A percentile compares a stretch with the other conserved stretches of the same genome.
These are phyloP conservation scores for Pleuronectes platessa DNA, from an alignment of 2,113 vertebrate species.

Conservation along the genomic window DNA sequence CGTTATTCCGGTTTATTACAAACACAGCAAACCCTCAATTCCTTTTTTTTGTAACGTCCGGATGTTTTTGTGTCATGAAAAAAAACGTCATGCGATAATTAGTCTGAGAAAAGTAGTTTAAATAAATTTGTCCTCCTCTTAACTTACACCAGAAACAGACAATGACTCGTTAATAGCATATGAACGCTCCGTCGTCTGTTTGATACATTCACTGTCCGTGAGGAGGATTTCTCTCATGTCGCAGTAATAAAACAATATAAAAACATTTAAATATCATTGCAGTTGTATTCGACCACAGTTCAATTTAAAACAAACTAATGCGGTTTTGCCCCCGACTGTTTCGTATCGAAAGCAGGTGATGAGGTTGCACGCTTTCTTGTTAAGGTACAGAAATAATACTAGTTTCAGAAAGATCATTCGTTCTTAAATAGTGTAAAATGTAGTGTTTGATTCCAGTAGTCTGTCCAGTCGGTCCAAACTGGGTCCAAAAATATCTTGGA, in stretches of 20 bases:
- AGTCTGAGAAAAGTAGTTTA: constrained; percentile 34
- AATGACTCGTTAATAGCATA: constrained; percentile 17
- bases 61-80: constrained; percentile 4
- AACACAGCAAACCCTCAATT: constrained; percentile 6
- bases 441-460: constrained; percentile 67
- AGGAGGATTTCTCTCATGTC: constrained; percentile 39
- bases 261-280: constrained; percentile 72
- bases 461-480: constrained; percentile 51
- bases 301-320: constrained; percentile 68
- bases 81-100: neutral
- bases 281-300: constrained; percentile 63
- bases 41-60: constrained; percentile 17
- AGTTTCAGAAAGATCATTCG: constrained; percentile 30
- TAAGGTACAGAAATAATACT: constrained; percentile 45
- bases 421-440: constrained; percentile 72
- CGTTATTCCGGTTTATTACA: constrained; percentile 44
- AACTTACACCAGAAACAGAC: constrained; percentile 25
- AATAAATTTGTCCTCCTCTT: constrained; percentile 17
- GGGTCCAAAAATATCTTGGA: constrained; percentile 54
- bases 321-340: constrained; percentile 52
- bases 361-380: constrained; percentile 50
- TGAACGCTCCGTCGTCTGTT: constrained; percentile 34
- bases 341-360: constrained; percentile 50
- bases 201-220: constrained; percentile 62
- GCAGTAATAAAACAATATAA: constrained; percentile 77